Evolutionary conservation across 2,113 vertebrate species (phyloP), one percentile per base, ranked within the genome.

Genomic region (Chiloscyllium plagiosum): DNA sequence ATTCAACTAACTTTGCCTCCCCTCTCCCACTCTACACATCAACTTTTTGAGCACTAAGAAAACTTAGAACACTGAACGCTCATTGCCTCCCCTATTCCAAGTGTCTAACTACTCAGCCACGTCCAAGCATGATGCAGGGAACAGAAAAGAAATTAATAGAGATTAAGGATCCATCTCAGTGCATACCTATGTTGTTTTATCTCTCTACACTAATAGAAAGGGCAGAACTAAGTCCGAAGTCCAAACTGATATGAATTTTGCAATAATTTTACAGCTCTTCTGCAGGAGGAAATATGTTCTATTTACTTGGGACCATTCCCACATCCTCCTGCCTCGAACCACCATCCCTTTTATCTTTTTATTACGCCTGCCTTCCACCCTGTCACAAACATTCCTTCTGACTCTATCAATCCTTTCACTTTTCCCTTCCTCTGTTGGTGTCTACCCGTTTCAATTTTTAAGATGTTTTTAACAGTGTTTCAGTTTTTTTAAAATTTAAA

Each of bases 201-300:
- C 78, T 42, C 78, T 61, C 56, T 19, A 17, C n/a, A 17, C n/a
- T 83, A 78, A 78, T n/a, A 42, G 78, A 83, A 37, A 42, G 78
- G n/a, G n/a, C 15, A 2, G 78, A 83, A 42, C n/a, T 83, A 83
- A 42, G n/a, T 83, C 78, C 78, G 42, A 80, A n/a, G 12, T 80
- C 76, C 76, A 80, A 80, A 83, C 15, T 83, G 78, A 42, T 83
- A 83, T 83, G 78, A 83, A 83, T 83, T 83, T 83, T 42, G 78
- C 33, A 83, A 83, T 37, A 83, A 42, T 83, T 42, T 83, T 37
- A 42, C 78, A 83, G 37, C 33, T 83, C 78, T 17, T 83, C 78
- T 17, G 3, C 13, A 83, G 42, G 37, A 83, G 15, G 78, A 83
- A 83, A 83, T 42, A 4, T 4, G n/a, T 42, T 42, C n/a, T 42